These are phyloP conservation scores for Loris lydekkerianus DNA, from an alignment of 2,797 vertebrate species.

Conservation along the genomic window DNA sequence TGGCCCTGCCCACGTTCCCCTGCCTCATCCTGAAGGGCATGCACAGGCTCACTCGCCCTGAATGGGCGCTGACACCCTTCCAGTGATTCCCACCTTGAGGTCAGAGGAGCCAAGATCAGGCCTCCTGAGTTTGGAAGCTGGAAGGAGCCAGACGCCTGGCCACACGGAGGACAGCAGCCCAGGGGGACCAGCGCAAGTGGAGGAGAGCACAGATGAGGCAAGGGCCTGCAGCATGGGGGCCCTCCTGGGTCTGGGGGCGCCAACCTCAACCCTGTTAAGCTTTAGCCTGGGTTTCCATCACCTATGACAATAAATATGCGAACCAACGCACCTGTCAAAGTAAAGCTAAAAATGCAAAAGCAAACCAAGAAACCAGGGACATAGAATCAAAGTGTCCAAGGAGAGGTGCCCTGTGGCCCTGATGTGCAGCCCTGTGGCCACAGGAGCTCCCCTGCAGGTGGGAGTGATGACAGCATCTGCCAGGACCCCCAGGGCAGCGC, in stretches of 20 bases:
- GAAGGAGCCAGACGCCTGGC: not conserved
- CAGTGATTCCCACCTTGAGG: not conserved
- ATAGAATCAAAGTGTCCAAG: not conserved
- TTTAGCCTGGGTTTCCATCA: not conserved
- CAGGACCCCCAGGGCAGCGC: not conserved
- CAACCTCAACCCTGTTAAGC: not conserved
- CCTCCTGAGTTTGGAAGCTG: no score
- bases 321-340: fast-evolving
- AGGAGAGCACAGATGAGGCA: not conserved
- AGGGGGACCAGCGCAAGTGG: not conserved
- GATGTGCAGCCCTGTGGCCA: not conserved
- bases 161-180: fast-evolving
- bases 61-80: not conserved
- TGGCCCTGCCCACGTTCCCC: not conserved
- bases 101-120: not conserved
- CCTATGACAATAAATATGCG: fast-evolving
- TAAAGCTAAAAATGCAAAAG: not conserved
- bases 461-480: no score
- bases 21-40: not conserved
- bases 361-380: not conserved
- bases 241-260: not conserved
- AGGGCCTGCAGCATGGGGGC: not conserved
- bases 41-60: not conserved
- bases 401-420: not conserved
- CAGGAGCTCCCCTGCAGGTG: not conserved